Conservation (phyloP, 2,113 vertebrate genomes). For the Hippocampus abdominalis region DNA sequence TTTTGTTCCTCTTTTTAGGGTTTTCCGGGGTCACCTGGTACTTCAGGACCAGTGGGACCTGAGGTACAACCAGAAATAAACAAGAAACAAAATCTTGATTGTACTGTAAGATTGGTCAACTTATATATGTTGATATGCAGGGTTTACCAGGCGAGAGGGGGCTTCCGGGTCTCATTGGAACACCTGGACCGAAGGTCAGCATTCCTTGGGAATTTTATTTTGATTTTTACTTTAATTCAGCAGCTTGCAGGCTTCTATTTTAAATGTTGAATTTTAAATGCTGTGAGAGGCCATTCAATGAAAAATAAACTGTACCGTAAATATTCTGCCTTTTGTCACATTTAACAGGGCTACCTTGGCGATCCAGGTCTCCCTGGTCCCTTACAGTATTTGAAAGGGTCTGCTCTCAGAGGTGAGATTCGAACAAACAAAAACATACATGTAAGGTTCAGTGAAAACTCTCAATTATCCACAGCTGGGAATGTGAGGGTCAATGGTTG, state of each 20-base stretch:
- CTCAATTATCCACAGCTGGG: no score
- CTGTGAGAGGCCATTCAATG: background rate
- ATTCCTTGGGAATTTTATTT: background rate
- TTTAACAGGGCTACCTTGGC: conserved; percentile 51
- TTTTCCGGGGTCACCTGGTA: conserved; percentile 32
- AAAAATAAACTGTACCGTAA: background rate
- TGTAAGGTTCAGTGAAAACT: no score
- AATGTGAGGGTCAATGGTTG: no score
- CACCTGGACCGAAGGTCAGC: conserved; percentile 49
- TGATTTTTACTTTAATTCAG: background rate
- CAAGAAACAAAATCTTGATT: background rate
- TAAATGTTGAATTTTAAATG: background rate
- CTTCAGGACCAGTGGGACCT: conserved; percentile 26
- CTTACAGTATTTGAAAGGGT: background rate
- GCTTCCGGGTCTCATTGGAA: conserved; percentile 49
- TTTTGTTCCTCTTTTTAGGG: conserved; percentile 36
- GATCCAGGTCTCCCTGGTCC: conserved; percentile 41
- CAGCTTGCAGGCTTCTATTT: background rate
- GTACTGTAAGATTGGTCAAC: background rate
- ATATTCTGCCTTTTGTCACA: background rate
- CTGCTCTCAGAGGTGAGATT: conserved; percentile 45
- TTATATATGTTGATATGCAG: conserved; percentile 32
- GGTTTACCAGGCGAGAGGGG: conserved; percentile 32
- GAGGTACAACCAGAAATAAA: conserved; percentile 29
- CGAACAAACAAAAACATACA: no score